Percentiles rank a stretch among this genome's conserved stretches.
These are phyloP conservation scores for Ferrisia virgata DNA, from an alignment of 2,888 invertebrate genomes.

Conservation along the genomic window DNA sequence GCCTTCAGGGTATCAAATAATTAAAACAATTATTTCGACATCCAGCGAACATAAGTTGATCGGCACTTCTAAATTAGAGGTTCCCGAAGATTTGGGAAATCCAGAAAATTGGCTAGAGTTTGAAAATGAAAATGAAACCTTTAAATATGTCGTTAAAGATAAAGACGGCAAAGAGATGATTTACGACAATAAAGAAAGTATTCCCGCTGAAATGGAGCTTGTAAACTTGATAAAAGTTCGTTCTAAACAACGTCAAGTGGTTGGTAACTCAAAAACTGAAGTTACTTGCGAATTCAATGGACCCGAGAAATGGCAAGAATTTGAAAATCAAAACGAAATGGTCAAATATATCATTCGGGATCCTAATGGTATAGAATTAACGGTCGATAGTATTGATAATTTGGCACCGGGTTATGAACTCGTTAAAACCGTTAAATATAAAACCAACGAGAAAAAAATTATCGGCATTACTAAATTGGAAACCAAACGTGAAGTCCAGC, in stretches of 20 bases:
- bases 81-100: background rate
- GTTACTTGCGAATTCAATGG: background rate
- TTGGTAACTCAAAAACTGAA: background rate
- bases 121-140: background rate
- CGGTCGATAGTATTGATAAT: background rate
- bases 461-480: conserved; percentile 14
- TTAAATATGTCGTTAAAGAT: conserved; percentile 7
- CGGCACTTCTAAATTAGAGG: background rate
- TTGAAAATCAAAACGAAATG: background rate
- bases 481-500: background rate
- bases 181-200: background rate
- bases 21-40: background rate
- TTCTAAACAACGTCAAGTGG: background rate
- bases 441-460: background rate
- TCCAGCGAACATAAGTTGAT: conserved; percentile 6
- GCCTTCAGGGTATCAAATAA: background rate
- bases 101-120: conserved; percentile 16
- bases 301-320: background rate
- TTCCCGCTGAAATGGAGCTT: background rate
- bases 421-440: background rate
- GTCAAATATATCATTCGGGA: background rate
- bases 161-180: conserved; percentile 21
- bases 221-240: background rate
- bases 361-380: background rate
- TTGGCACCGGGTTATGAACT: background rate